phyloP scores from a whole-genome alignment of 1,140 invertebrate genomes.

The Aphidius gifuensis region DNA sequence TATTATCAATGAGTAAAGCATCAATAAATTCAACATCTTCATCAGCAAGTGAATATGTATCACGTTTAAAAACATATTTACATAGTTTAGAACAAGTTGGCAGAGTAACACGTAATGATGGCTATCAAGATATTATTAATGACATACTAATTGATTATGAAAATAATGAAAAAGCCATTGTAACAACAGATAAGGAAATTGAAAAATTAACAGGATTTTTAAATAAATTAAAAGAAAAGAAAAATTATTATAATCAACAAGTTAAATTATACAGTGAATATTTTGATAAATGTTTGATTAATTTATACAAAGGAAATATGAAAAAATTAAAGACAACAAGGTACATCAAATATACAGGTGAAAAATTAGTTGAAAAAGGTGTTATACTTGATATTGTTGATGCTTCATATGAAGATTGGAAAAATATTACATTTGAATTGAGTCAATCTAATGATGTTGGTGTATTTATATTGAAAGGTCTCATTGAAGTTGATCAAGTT shows the following conservation, averaged over 20 bases:
- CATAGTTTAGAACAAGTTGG: conserved; percentile 68
- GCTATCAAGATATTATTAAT: conserved; percentile 68
- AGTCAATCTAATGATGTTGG: conserved; percentile 66
- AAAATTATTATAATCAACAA: conserved; percentile 74
- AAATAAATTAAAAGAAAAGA: conserved; percentile 66
- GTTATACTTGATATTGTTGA: conserved; percentile 73
- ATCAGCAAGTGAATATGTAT: conserved; percentile 60
- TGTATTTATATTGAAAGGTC: conserved; percentile 70
- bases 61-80: conserved; percentile 61
- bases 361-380: conserved; percentile 72
- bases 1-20: conserved; percentile 21
- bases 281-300: conserved; percentile 72
- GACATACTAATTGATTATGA: conserved; percentile 66
- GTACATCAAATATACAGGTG: conserved; percentile 69
- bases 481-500: conserved; percentile 78
- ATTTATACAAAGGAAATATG: conserved; percentile 65
- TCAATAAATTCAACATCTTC: conserved; percentile 39
- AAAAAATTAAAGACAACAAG: conserved; percentile 61
- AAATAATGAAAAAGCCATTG: conserved; percentile 65
- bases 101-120: conserved; percentile 64
- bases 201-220: conserved; percentile 63
- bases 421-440: conserved; percentile 79
- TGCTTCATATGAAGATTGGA: conserved; percentile 65
- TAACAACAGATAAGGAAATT: conserved; percentile 62
- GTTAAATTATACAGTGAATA: conserved; percentile 77